Base-by-base conservation (phyloP, 2,113 vertebrate species). In the Verasper variegatus region DNA sequence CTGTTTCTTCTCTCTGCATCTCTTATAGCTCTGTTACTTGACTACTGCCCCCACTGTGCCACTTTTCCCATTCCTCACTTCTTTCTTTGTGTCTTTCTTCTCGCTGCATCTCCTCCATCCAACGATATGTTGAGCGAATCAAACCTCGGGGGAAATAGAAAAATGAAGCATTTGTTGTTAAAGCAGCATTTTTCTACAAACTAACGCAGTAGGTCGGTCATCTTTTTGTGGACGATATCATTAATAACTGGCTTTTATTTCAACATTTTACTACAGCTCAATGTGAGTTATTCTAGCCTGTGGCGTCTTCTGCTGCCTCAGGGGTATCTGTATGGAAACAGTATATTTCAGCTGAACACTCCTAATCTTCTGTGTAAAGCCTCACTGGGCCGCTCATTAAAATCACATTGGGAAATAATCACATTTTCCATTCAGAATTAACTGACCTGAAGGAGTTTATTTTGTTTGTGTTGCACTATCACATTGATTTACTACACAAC, bases 281-380 rank as follows among this genome's bases (percentile, higher is more conserved):
- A 35, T 61, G 54, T 69, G 73, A 35, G 59, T 47, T 35, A 68
- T 54, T 65, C 12, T 18, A 15, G 58, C 56, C 45, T 26, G 49
- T 58, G 47, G 61, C 78, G 65, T 77, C 62, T 0, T 0, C 52
- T 57, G 55, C 27, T 27, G 55, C 63, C 69, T 80, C 40, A 3
- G 31, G 62, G 72, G 23, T 69, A 74, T 81, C 65, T 78, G 49
- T 77, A 47, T 67, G 54, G 70, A 83, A 80, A 83, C 76, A 37
- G 59, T 76, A 42, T 65, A 79, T 8, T 59, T 56, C 71, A 72
- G 58, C 68, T 61, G 27, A 80, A 65, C 76, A 80, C 70, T 80
- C 68, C 72, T 77, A 84, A 90, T 88, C 81, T 73, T 68, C 80
- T 88, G 55, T 56, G 37, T 47, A 79, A 75, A 86, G 80, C 76